Evolutionary conservation across 2,888 invertebrate species (phyloP).

Genomic region (Microplitis manilae): DNA sequence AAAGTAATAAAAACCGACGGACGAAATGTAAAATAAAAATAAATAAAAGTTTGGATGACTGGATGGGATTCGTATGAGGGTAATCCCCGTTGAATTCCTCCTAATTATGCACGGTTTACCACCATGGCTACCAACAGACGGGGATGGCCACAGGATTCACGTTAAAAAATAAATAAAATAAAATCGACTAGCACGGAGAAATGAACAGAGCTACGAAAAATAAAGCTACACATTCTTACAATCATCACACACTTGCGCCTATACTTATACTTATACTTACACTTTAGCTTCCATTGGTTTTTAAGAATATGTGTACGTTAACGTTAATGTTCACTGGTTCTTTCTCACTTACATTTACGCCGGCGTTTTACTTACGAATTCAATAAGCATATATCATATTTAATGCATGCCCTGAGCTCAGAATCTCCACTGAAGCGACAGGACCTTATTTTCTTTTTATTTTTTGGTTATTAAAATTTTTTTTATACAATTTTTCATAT

Average conservation of each 20-base stretch:
- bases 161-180: conserved; percentile 32
- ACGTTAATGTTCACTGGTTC: neutral
- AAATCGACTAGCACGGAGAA: conserved; percentile 15
- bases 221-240: conserved; percentile 50
- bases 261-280: conserved; percentile 42
- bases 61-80: conserved; percentile 67
- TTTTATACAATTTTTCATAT: no score
- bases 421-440: conserved; percentile 53
- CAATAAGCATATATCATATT: conserved; percentile 70
- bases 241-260: conserved; percentile 46
- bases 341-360: conserved; percentile 29
- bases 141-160: conserved; percentile 40
- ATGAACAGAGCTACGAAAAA: conserved; percentile 12
- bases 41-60: conserved; percentile 59
- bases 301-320: neutral
- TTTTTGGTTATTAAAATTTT: no score
- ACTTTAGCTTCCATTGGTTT: conserved; percentile 3
- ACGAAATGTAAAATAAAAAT: conserved; percentile 26
- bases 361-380: conserved; percentile 68
- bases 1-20: neutral
- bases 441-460: conserved; percentile 37
- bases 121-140: conserved; percentile 59
- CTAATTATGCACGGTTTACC: conserved; percentile 71
- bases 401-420: conserved; percentile 64
- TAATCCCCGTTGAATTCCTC: conserved; percentile 70